These are phyloP conservation scores for Echinops telfairi DNA, from an alignment of 2,113 vertebrate species.

Conservation along the genomic window DNA sequence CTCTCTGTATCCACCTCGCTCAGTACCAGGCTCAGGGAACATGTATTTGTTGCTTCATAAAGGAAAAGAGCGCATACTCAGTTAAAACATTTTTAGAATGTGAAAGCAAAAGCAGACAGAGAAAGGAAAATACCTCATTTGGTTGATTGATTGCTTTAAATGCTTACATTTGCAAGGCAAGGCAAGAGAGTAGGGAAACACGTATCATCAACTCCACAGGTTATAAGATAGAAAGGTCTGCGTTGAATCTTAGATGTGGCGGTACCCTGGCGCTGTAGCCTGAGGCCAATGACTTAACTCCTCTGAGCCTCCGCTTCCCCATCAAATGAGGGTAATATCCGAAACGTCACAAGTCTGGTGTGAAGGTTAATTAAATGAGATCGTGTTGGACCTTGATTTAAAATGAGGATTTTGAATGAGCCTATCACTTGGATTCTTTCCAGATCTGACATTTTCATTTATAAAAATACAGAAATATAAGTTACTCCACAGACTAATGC, in stretches of 20 bases:
- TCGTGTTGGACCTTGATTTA: neutral
- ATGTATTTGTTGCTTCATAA: neutral
- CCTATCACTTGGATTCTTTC: no score
- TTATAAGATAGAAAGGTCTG: neutral
- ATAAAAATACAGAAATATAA: no score
- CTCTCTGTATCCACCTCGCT: neutral
- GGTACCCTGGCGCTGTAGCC: neutral
- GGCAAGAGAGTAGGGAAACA: neutral
- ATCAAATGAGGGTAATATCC: neutral
- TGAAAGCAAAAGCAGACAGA: neutral
- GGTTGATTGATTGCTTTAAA: neutral
- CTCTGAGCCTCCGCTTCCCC: conserved; percentile 10
- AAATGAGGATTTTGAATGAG: no score
- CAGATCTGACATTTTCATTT: no score
- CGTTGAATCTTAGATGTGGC: neutral
- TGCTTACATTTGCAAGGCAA: conserved; percentile 18
- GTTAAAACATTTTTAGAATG: neutral
- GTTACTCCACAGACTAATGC: no score
- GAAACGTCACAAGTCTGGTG: neutral
- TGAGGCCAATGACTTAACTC: neutral
- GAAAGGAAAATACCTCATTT: conserved; percentile 2
- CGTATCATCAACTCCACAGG: neutral
- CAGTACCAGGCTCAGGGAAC: neutral
- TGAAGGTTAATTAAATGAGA: conserved; percentile 41
- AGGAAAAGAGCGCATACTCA: neutral